Percentiles rank a stretch among this genome's conserved stretches.
Evolutionary conservation across 1,140 invertebrate genomes (phyloP).

Genomic region (Leptestheria dahalacensis): DNA sequence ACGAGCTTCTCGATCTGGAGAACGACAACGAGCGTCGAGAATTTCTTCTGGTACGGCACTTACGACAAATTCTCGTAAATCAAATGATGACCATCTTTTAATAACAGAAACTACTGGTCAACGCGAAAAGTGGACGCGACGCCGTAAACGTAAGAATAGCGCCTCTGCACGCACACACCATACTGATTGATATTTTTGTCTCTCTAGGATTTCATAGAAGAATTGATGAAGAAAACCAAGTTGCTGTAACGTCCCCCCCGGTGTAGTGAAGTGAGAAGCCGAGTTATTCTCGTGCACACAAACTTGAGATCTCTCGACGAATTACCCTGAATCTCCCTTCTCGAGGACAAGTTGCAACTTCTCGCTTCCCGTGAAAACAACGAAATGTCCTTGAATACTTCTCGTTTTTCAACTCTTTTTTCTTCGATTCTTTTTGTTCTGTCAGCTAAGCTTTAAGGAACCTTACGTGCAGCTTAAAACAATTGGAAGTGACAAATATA

Average conservation of each 20-base stretch:
- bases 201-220: conserved; percentile 17
- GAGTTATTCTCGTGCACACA: background rate
- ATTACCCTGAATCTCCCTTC: background rate
- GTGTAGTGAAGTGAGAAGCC: background rate
- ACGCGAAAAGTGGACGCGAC: conserved; percentile 15
- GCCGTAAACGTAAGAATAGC: conserved; percentile 14
- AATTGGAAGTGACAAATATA: too few species aligned
- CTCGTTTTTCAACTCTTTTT: too few species aligned
- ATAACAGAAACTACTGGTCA: conserved; percentile 13
- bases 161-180: background rate
- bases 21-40: conserved; percentile 61
- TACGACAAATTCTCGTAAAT: background rate
- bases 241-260: conserved; percentile 3
- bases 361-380: too few species aligned
- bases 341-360: too few species aligned
- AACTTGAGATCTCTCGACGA: background rate
- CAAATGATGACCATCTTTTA: conserved; percentile 5
- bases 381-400: too few species aligned
- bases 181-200: background rate
- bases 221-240: conserved; percentile 12
- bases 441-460: too few species aligned
- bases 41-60: conserved; percentile 52
- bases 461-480: too few species aligned
- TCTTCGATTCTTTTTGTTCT: too few species aligned
- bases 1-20: conserved; percentile 83